phyloP scores from a whole-genome alignment of 2,113 vertebrate genomes.

The Nothocercus nigrocapillus region DNA sequence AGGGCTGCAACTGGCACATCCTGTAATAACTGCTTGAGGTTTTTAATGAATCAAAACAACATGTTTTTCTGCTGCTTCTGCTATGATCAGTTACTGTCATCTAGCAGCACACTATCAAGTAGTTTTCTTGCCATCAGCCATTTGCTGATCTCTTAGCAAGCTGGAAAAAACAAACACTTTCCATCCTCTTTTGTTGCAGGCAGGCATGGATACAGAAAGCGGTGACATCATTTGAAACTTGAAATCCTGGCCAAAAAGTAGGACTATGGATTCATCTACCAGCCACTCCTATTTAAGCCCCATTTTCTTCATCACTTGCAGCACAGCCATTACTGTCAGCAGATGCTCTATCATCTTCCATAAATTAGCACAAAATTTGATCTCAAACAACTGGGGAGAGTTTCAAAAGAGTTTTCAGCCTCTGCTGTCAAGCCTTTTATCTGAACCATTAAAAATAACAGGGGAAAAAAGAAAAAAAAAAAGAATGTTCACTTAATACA shows the following conservation, averaged over 20 bases:
- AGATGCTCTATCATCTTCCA: constrained; percentile 2
- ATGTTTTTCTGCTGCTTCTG: not conserved
- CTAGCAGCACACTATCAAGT: not conserved
- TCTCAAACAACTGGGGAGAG: not conserved
- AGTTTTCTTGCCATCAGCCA: not conserved
- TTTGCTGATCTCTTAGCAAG: not conserved
- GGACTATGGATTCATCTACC: not conserved
- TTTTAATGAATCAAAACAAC: not conserved
- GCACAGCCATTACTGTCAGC: not conserved
- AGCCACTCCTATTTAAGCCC: not conserved
- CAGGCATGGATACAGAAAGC: not conserved
- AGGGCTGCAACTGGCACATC: not conserved
- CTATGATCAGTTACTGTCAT: not conserved
- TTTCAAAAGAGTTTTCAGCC: constrained; percentile 52
- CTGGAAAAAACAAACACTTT: not conserved
- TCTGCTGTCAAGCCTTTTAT: constrained; percentile 57
- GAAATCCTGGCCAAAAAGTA: not conserved
- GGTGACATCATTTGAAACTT: not conserved
- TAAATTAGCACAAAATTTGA: not conserved
- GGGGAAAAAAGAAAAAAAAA: not conserved
- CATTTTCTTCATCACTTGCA: constrained; percentile 7
- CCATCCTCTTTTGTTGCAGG: not conserved
- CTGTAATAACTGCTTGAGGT: not conserved
- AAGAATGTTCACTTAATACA: constrained; percentile 6
- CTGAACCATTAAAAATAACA: constrained; percentile 27